Conservation (phyloP, 2,797 vertebrate genomes). For the Falco cherrug region DNA sequence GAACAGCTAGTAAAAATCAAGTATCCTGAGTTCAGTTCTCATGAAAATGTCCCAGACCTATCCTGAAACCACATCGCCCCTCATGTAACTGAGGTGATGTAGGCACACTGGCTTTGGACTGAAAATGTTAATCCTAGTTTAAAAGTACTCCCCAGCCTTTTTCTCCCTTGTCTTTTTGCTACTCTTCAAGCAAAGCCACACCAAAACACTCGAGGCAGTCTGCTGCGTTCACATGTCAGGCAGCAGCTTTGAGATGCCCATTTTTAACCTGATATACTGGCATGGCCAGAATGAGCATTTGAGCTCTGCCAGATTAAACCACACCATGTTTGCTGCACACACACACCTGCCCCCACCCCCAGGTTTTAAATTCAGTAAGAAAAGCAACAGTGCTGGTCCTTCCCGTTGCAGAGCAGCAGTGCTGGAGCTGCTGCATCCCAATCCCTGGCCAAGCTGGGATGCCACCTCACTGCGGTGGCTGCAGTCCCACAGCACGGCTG, state of each 20-base stretch:
- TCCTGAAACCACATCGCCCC: not conserved
- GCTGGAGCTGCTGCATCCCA: not conserved
- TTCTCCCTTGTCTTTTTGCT: not conserved
- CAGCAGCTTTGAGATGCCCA: not conserved
- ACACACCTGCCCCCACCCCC: too few relatives aligned
- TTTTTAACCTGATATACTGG: not conserved
- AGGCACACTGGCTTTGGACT: not conserved
- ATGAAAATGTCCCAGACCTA: not conserved
- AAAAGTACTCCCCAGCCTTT: not conserved
- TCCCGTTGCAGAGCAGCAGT: accelerated
- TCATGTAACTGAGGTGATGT: not conserved
- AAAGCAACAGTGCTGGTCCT: not conserved
- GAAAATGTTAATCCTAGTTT: not conserved
- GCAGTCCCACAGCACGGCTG: not conserved
- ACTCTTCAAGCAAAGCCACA: not conserved
- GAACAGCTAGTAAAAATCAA: not conserved
- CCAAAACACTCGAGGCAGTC: not conserved
- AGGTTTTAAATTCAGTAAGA: not conserved
- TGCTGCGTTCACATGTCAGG: accelerated
- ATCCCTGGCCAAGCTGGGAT: not conserved
- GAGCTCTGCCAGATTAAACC: not conserved
- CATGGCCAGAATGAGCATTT: not conserved
- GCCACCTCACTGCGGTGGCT: not conserved
- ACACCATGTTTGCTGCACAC: not conserved
- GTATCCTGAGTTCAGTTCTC: not conserved